A percentile compares a stretch with the other conserved stretches of the same genome.
Conservation (phyloP, 2,888 invertebrate species). For the Agrenia bidenticulata region DNA sequence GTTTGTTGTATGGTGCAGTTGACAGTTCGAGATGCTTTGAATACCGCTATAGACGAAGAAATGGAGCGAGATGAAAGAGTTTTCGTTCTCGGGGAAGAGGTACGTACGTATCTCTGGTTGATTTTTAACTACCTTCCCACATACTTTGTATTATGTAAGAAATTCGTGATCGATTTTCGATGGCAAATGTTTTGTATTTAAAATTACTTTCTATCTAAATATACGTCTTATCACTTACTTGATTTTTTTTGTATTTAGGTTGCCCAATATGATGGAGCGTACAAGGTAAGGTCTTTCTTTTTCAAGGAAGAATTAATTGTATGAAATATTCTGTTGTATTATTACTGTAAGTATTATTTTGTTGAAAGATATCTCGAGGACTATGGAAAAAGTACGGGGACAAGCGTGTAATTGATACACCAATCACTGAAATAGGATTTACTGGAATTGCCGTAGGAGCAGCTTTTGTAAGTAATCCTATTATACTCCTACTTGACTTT, state of each 20-base stretch:
- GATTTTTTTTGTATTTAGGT: conserved; percentile 21
- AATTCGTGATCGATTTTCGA: no score
- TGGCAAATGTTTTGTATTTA: no score
- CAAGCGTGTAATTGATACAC: conserved; percentile 93
- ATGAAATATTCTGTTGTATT: not conserved
- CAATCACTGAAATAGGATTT: conserved; percentile 97
- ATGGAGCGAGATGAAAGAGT: conserved; percentile 89
- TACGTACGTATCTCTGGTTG: conserved; percentile 56
- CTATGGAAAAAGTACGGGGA: conserved; percentile 98
- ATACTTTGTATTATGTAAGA: no score
- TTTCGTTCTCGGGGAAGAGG: conserved; percentile 93
- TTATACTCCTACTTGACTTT: not conserved
- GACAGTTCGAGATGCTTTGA: conserved; percentile 95
- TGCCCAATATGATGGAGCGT: conserved; percentile 56
- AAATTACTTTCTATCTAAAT: no score
- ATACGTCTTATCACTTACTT: not conserved
- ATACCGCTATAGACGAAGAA: conserved; percentile 95
- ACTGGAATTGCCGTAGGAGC: conserved; percentile 93
- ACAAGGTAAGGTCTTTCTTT: conserved; percentile 58
- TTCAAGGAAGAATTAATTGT: not conserved
- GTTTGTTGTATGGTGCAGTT: conserved; percentile 58
- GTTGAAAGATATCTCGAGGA: conserved; percentile 72
- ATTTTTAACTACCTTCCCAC: no score
- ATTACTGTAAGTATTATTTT: no score
- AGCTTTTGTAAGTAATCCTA: conserved; percentile 66